Conservation (phyloP, 1,140 invertebrate genomes). For the Cotesia glomerata region DNA sequence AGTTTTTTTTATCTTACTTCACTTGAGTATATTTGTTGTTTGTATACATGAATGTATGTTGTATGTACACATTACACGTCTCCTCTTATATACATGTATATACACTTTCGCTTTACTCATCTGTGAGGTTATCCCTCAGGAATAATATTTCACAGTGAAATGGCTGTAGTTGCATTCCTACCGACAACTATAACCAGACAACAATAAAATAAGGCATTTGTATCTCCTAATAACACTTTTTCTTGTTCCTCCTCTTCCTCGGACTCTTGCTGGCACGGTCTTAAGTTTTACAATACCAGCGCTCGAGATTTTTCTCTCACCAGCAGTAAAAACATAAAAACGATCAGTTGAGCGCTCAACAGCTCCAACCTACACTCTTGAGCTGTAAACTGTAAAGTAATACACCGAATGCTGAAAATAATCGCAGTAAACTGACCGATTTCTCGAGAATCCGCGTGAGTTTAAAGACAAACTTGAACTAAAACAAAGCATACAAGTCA, state of each 20-base stretch:
- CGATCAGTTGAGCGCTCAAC: background rate
- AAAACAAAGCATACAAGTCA: too few species aligned
- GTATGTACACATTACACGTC: too few species aligned
- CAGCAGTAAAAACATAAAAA: too few species aligned
- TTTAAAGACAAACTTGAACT: too few species aligned
- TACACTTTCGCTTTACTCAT: constrained; percentile 33
- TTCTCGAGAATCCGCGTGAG: background rate
- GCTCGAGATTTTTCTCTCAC: constrained; percentile 17
- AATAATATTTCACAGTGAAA: constrained; percentile 49
- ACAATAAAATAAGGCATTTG: constrained; percentile 60
- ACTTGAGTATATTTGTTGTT: background rate
- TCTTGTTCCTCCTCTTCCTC: too few species aligned
- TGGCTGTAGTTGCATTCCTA: constrained; percentile 39
- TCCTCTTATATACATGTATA: background rate
- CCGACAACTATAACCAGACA: constrained; percentile 44
- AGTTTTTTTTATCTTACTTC: background rate
- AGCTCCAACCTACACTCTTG: background rate
- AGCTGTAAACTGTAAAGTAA: constrained; percentile 14
- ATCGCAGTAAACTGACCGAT: too few species aligned
- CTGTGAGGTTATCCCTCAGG: constrained; percentile 19
- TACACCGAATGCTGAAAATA: background rate
- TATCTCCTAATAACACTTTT: constrained; percentile 55
- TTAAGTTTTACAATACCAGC: constrained; percentile 53
- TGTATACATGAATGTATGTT: too few species aligned
- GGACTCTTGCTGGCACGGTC: constrained; percentile 42